Evolutionary conservation across 2,888 invertebrate species (phyloP).

Genomic region (Galerucella calmariensis): DNA sequence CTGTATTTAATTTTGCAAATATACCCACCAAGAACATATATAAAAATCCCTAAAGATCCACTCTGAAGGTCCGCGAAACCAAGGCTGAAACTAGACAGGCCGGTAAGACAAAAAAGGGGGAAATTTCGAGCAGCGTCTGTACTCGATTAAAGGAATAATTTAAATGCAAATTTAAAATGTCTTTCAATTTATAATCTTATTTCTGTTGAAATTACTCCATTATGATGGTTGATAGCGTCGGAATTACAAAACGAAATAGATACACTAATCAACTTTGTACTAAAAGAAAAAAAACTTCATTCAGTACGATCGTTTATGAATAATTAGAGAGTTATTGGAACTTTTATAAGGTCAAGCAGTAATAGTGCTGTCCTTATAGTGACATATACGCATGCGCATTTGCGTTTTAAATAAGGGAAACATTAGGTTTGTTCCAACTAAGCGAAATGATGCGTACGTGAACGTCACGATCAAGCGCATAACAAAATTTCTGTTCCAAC

Average conservation of each 20-base stretch:
- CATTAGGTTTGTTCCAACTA: too few species aligned
- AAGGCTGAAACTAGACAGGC: slow-evolving; percentile 13
- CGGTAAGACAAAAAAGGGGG: slow-evolving; percentile 36
- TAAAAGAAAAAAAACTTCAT: neutral
- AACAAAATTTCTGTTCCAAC: too few species aligned
- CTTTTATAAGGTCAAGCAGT: too few species aligned
- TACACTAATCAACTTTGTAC: neutral
- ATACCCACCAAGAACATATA: too few species aligned
- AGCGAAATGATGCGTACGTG: too few species aligned
- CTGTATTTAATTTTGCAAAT: too few species aligned
- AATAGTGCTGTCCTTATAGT: too few species aligned
- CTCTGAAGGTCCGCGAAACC: neutral
- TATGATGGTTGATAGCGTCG: slow-evolving; percentile 58
- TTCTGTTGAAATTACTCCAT: slow-evolving; percentile 65
- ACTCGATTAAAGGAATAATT: slow-evolving; percentile 63
- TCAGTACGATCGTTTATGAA: too few species aligned
- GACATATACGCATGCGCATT: too few species aligned
- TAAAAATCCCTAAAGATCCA: neutral
- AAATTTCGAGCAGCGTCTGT: slow-evolving; percentile 52
- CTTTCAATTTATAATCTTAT: slow-evolving; percentile 66
- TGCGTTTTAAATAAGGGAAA: too few species aligned
- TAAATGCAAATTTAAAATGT: slow-evolving; percentile 65
- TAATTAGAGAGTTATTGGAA: too few species aligned
- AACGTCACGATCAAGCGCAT: too few species aligned
- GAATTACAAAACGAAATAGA: neutral